Percentiles rank a stretch among this genome's conserved stretches.
These are phyloP conservation scores for Alethe castanea DNA, from an alignment of 2,113 vertebrate genomes.

Conservation along the genomic window DNA sequence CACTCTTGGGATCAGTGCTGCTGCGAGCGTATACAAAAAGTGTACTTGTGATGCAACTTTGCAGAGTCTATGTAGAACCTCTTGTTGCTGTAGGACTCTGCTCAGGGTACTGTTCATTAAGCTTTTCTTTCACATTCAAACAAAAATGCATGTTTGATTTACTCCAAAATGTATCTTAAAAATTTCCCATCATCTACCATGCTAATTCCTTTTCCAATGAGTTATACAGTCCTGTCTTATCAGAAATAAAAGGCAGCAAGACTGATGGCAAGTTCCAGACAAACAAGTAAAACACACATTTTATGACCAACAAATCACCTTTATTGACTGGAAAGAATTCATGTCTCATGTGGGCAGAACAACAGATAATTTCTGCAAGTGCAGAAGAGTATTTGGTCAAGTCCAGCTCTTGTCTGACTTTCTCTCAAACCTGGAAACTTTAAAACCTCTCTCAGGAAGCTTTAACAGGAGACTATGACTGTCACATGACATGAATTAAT, in stretches of 20 bases:
- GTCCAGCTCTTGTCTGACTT: background rate
- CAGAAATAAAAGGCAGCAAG: background rate
- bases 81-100: background rate
- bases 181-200: background rate
- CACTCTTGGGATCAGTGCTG: rapidly evolving
- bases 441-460: background rate
- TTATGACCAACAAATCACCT: background rate
- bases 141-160: background rate
- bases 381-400: background rate
- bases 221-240: background rate
- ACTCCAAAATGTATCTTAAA: background rate
- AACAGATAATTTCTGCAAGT: background rate
- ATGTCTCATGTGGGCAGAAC: rapidly evolving
- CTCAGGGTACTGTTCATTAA: background rate
- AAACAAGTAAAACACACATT: background rate
- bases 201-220: background rate
- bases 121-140: background rate
- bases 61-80: background rate
- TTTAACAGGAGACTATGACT: background rate
- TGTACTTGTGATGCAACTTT: background rate
- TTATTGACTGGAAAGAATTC: background rate
- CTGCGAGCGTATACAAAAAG: background rate
- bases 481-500: background rate
- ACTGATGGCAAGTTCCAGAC: background rate
- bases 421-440: background rate